phyloP scores from a whole-genome alignment of 2,797 vertebrate species.

The Eremophila alpestris region DNA sequence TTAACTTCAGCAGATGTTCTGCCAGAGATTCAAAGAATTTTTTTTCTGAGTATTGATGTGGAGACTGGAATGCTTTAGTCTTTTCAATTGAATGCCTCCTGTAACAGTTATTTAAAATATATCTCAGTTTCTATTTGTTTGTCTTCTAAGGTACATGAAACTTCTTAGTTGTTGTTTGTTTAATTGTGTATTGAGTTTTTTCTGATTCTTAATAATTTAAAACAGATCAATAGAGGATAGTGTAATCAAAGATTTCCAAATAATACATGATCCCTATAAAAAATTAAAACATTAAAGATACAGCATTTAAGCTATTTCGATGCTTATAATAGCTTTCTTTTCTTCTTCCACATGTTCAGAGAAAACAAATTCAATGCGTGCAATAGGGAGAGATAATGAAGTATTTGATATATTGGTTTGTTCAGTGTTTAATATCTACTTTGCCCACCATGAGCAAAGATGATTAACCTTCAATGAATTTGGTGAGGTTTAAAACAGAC shows the following conservation, averaged over 20 bases:
- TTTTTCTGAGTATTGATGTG: neutral
- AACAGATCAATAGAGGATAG: neutral
- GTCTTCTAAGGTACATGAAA: neutral
- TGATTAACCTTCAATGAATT: constrained; percentile 23
- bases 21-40: neutral
- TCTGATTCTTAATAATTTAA: neutral
- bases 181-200: neutral
- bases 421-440: neutral
- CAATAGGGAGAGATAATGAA: neutral
- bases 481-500: constrained; percentile 35
- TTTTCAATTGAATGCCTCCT: neutral
- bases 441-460: neutral
- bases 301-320: neutral
- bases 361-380: neutral
- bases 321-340: neutral
- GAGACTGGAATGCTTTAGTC: neutral
- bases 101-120: neutral
- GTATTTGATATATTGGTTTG: neutral
- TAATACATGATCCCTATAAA: neutral
- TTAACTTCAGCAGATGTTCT: constrained; percentile 6
- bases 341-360: neutral
- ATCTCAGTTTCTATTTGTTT: neutral
- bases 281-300: neutral
- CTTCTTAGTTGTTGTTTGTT: neutral
- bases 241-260: neutral